Conservation (phyloP, 1,140 invertebrate species). For the Heliconius congener region DNA sequence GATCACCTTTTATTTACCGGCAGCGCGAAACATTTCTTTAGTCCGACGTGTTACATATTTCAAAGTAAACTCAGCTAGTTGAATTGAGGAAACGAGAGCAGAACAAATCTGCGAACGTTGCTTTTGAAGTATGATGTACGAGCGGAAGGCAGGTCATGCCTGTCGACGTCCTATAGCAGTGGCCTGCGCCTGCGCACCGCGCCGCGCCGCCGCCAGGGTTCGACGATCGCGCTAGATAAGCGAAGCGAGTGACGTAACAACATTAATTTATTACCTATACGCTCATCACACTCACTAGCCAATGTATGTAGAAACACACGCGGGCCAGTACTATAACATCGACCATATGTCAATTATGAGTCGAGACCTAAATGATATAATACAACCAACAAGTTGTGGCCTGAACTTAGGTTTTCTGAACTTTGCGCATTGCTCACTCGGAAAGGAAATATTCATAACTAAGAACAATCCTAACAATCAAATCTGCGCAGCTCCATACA, state of each 20-base stretch:
- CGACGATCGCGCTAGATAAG: slow-evolving; percentile 33
- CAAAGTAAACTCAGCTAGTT: not conserved
- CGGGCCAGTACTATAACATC: not conserved
- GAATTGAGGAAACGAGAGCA: slow-evolving; percentile 8
- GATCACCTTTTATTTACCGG: not conserved
- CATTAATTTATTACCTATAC: slow-evolving; percentile 19
- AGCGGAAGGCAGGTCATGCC: slow-evolving; percentile 18
- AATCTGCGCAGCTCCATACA: too few relatives aligned
- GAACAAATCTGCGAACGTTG: slow-evolving; percentile 4
- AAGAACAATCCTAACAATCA: too few relatives aligned
- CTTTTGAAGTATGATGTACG: slow-evolving; percentile 20
- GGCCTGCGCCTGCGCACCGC: not conserved
- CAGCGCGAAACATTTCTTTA: not conserved
- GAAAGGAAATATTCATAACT: too few relatives aligned
- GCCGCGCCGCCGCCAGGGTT: not conserved
- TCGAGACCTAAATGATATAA: not conserved
- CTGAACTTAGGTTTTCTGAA: too few relatives aligned
- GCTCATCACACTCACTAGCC: not conserved
- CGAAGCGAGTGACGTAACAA: slow-evolving; percentile 26
- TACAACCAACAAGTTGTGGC: too few relatives aligned
- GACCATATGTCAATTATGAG: not conserved
- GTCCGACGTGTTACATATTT: not conserved
- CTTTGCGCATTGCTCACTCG: too few relatives aligned
- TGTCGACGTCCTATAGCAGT: slow-evolving; percentile 11
- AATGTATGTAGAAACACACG: not conserved